Conservation (phyloP, 2,797 vertebrate genomes). For the Xiphorhynchus erythropygius region DNA sequence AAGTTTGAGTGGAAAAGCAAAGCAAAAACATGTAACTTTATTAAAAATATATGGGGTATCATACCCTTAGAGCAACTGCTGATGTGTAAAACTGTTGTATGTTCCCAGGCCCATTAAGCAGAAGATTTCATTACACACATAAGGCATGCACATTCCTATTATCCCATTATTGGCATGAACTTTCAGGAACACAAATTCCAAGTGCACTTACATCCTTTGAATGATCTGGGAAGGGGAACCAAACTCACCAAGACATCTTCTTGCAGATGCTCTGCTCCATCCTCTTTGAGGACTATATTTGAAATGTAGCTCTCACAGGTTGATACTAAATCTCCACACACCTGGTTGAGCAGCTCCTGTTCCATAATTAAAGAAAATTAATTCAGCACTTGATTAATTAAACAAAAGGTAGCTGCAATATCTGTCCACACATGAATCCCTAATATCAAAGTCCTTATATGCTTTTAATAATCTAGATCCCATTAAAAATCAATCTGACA, state of each 20-base stretch:
- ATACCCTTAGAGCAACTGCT: background rate
- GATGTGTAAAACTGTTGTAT: background rate
- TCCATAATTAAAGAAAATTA: background rate
- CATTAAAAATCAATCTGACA: slow-evolving; percentile 26
- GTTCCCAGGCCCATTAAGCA: background rate
- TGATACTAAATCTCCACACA: slow-evolving; percentile 85
- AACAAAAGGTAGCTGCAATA: background rate
- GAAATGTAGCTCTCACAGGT: slow-evolving; percentile 84
- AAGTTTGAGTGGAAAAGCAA: background rate
- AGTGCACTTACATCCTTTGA: background rate
- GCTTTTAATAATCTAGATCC: slow-evolving; percentile 1
- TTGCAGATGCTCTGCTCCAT: slow-evolving; percentile 78
- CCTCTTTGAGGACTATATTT: slow-evolving; percentile 80
- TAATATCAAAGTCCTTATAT: background rate
- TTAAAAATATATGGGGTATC: background rate
- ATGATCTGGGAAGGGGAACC: background rate
- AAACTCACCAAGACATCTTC: slow-evolving; percentile 85
- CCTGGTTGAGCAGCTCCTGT: slow-evolving; percentile 83
- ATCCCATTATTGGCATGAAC: background rate
- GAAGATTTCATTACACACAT: background rate
- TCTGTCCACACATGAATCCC: background rate
- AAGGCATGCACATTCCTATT: background rate
- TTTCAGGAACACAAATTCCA: background rate
- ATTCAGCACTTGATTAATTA: background rate
- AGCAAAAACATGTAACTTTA: background rate